Evolutionary conservation across 1,140 invertebrate genomes (phyloP), one percentile per base, ranked within the genome.

Genomic region (Meloidogyne floridensis): DNA sequence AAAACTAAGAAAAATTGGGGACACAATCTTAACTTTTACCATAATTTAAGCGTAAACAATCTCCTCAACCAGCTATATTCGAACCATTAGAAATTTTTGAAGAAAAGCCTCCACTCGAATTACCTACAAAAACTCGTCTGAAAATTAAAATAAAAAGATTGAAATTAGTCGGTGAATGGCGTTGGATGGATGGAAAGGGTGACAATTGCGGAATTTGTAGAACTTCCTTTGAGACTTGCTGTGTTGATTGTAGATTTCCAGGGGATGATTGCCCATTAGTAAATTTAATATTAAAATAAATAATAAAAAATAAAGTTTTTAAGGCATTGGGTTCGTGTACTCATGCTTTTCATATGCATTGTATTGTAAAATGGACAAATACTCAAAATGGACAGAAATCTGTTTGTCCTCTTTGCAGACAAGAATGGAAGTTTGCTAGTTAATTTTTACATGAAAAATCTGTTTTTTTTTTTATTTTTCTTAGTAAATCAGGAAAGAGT

Each of bases 341-440:
- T 2, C 97, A 99, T 92, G 98, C 96, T 92, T 99, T 99, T 91
- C 97, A 99, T 90, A 98, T 98, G 90, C 97, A 99, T 91, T 99
- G 97, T 91, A 99, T 99, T 88, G 95, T 97, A 91, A 98, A 98
- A 93, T 99, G 97, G 97, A 92, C 98, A 65, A 95, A 98, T 89
- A 95, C 96, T 18, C 96, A 98, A 91, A 80, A 71, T 71, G 77
- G 77, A 15, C 72, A 81, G 72, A 95, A 95, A 90, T 95, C 97
- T 89, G 94, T 95, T 90, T 99, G 97, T 90, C 97, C 97, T 83
- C 98, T 99, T 96, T 99, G 97, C 91, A 93, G 97, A 87, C 96
- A 98, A 91, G 96, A 98, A 90, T 99, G 97, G 97, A 83, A 83
- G 59, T 83, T 84, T 80, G 81, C 81, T 20, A 84, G 81, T 4